Base-by-base conservation (phyloP, 2,888 invertebrate genomes). In the Cloeon dipterum region DNA sequence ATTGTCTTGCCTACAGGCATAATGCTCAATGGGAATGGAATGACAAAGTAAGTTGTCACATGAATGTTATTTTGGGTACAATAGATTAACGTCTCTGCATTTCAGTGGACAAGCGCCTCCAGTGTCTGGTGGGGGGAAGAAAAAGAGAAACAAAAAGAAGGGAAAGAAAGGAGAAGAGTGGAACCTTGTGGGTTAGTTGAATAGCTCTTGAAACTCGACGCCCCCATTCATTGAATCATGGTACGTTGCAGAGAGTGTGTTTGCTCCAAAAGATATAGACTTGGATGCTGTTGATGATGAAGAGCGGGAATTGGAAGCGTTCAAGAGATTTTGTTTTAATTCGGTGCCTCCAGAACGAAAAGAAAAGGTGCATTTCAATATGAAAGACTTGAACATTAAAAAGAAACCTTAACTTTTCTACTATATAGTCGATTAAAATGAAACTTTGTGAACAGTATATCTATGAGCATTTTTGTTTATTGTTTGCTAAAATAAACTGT, bases 271-370 rank as follows among this genome's bases (percentile, higher is more conserved):
- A 57, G 75, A 76, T 52, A 66, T 66, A 46, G 74, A 81, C 54
- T 63, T 76, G 42, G 78, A 82, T 53, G 67, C 77, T 44, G 64
- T 83, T 50, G 82, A 83, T 51, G 74, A 74, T 39, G 72, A 73
- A 25, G 83, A 83, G 49, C 61, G 77, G 3, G 85, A 85, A 52
- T 63, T 83, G 43, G 85, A 86, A 52, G 76, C 78, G 2, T 82
- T 86, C 58, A 86, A 88, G 55, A 68, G 82, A 16, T 83, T 81
- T 57, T 82, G 81, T 46, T 74, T 76, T 50, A 79, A 79, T 53
- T 82, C 81, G 43, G 74, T 81, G 43, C 75, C 79, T 36, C 70
- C 74, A 1, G 70, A 73, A 43, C 67, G 73, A 46, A 75, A 78
- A 51, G 76, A 76, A 43, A 75, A 75, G 56, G 73, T 75, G 47